Percentiles rank a stretch among this genome's conserved stretches.
Evolutionary conservation across 2,113 vertebrate species (phyloP).

Genomic region (Dendrocopos noguchii): DNA sequence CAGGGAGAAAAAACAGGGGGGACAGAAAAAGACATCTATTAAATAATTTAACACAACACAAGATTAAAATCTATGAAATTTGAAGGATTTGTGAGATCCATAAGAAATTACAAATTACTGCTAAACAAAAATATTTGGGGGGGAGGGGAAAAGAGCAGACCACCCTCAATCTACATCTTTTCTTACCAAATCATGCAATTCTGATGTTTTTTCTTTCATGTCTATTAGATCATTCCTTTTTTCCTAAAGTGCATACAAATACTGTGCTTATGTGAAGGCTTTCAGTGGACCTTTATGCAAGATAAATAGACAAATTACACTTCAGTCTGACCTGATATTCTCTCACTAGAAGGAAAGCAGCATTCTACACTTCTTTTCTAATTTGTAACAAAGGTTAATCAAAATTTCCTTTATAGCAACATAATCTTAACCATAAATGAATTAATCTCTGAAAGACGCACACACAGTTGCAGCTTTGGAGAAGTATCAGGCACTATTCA

Average conservation of each 20-base stretch:
- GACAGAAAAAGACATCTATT: neutral
- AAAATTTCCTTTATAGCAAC: neutral
- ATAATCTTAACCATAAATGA: neutral
- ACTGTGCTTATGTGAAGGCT: neutral
- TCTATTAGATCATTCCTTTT: neutral
- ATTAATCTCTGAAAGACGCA: neutral
- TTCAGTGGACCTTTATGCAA: neutral
- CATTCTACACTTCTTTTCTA: neutral
- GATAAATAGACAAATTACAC: neutral
- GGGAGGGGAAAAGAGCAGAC: neutral
- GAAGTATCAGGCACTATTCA: neutral
- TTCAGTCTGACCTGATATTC: neutral
- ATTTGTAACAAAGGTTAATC: neutral
- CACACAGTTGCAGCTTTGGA: neutral
- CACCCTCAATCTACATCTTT: neutral
- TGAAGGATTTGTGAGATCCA: neutral
- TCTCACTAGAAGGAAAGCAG: neutral
- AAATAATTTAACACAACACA: neutral
- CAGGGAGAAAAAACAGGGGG: neutral
- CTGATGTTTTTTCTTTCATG: neutral
- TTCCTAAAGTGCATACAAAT: neutral
- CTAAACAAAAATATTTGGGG: neutral
- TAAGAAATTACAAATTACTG: neutral
- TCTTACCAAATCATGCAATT: neutral
- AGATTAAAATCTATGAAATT: neutral